Conservation (phyloP, 2,888 invertebrate species). For the Lypha dubia region DNA sequence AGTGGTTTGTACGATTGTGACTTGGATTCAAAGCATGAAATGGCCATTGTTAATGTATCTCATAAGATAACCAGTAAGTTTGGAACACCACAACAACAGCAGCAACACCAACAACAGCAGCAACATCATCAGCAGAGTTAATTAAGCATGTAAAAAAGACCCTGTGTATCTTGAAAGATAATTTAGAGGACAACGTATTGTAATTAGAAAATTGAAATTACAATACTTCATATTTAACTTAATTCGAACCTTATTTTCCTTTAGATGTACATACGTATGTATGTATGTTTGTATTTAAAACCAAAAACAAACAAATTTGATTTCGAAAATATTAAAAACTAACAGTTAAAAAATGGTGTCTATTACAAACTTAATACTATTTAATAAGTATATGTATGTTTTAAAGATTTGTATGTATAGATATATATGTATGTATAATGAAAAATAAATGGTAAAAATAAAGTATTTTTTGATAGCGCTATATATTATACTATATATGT, state of each 20-base stretch:
- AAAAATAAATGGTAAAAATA: slow-evolving; percentile 19
- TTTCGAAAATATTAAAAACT: slow-evolving; percentile 9
- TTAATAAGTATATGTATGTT: slow-evolving; percentile 65
- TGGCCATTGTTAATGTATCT: slow-evolving; percentile 84
- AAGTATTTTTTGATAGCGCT: slow-evolving; percentile 71
- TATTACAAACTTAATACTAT: slow-evolving; percentile 66
- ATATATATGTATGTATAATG: slow-evolving; percentile 9
- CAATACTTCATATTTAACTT: slow-evolving; percentile 1
- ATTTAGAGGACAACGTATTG: neutral
- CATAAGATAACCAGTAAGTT: slow-evolving; percentile 83
- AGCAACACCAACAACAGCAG: slow-evolving; percentile 61
- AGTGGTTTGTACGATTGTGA: slow-evolving; percentile 91
- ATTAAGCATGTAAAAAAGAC: slow-evolving; percentile 38
- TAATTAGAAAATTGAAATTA: neutral
- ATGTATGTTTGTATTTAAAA: slow-evolving; percentile 1
- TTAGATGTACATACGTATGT: neutral
- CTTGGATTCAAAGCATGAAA: slow-evolving; percentile 83
- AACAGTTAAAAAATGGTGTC: slow-evolving; percentile 59
- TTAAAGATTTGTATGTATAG: slow-evolving; percentile 25
- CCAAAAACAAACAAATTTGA: neutral
- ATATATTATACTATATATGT: slow-evolving; percentile 26
- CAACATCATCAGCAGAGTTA: slow-evolving; percentile 68
- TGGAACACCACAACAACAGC: slow-evolving; percentile 78
- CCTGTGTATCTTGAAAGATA: neutral
- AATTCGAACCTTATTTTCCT: neutral